Conservation (phyloP, 2,888 invertebrate species). For the Atherix ibis region DNA sequence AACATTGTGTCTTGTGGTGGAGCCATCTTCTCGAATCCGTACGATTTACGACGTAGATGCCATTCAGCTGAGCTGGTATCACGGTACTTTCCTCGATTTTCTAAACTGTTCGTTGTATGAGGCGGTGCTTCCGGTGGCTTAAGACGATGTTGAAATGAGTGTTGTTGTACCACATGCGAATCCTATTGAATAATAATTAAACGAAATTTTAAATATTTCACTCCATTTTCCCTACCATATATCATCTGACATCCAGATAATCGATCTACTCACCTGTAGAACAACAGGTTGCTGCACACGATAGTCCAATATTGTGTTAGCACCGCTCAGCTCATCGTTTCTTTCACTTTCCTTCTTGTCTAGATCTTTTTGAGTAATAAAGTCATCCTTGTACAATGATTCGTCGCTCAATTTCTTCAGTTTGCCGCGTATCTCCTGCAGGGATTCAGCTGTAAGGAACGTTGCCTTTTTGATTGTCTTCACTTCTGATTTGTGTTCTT, state of each 20-base stretch:
- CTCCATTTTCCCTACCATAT: too few relatives aligned
- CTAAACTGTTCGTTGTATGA: constrained; percentile 24
- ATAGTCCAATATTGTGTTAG: constrained; percentile 11
- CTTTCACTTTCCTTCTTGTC: constrained; percentile 4
- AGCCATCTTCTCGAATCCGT: constrained; percentile 50
- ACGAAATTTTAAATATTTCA: too few relatives aligned
- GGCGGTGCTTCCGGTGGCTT: constrained; percentile 4
- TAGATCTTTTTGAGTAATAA: constrained; percentile 14
- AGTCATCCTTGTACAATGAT: constrained; percentile 33
- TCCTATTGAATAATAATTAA: constrained; percentile 6
- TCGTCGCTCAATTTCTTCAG: constrained; percentile 37
- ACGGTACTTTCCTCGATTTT: constrained; percentile 22
- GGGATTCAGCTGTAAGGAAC: constrained; percentile 43
- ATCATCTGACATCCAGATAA: too few relatives aligned
- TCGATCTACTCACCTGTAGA: constrained; percentile 5
- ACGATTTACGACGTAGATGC: constrained; percentile 60
- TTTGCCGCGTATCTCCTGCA: constrained; percentile 42
- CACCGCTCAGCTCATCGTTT: constrained; percentile 16
- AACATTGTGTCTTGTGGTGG: constrained; percentile 26
- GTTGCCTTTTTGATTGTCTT: constrained; percentile 13
- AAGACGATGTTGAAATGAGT: constrained; percentile 4
- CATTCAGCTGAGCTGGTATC: constrained; percentile 40
- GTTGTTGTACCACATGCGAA: constrained; percentile 7
- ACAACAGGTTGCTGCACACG: constrained; percentile 8
- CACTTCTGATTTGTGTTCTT: constrained; percentile 4